These are phyloP conservation scores for Cremastobaeus sp. DNA, from an alignment of 2,888 invertebrate species.

Conservation along the genomic window DNA sequence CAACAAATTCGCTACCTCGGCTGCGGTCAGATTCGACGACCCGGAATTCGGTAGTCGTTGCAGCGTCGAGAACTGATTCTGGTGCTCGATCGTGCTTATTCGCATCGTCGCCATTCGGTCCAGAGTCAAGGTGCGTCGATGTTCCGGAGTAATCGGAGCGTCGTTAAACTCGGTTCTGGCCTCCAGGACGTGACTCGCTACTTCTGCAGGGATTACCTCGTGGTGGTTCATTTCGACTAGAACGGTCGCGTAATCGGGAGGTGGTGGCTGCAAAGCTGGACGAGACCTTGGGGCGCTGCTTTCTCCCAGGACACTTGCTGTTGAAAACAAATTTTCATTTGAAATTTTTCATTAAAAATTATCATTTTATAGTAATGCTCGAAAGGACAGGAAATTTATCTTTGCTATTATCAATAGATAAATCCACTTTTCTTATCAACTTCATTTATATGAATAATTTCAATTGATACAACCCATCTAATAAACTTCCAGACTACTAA, in stretches of 20 bases:
- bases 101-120: slow-evolving; percentile 66
- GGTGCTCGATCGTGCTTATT: slow-evolving; percentile 66
- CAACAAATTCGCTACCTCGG: slow-evolving; percentile 81
- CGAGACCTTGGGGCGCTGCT: slow-evolving; percentile 73
- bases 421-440: no score
- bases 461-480: no score
- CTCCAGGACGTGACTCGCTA: slow-evolving; percentile 65
- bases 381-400: no score
- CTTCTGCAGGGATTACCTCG: slow-evolving; percentile 56
- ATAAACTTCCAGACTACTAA: no score
- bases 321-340: background rate
- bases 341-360: no score
- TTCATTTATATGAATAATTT: no score
- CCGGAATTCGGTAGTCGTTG: slow-evolving; percentile 34
- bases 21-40: slow-evolving; percentile 79
- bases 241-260: slow-evolving; percentile 83
- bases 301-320: slow-evolving; percentile 78
- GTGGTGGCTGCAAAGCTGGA: slow-evolving; percentile 79
- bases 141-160: slow-evolving; percentile 36
- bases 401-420: no score
- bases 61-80: slow-evolving; percentile 54
- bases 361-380: no score
- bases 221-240: slow-evolving; percentile 82
- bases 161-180: slow-evolving; percentile 64
- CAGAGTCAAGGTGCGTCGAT: slow-evolving; percentile 69